Conservation (phyloP, 2,797 vertebrate species). For the Lacerta agilis region DNA sequence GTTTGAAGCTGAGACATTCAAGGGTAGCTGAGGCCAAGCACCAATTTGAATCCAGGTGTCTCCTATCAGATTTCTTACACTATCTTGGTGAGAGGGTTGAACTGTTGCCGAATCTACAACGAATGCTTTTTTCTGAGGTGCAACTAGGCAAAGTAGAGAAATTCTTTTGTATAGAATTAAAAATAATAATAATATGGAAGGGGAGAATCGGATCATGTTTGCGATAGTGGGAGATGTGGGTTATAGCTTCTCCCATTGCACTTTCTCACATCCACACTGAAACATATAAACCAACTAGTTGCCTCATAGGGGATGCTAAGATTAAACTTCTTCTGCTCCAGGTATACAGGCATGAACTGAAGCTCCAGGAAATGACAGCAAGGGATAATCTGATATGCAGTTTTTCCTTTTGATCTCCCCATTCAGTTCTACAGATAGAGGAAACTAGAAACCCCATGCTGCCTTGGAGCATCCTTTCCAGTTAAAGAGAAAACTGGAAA, state of each 20-base stretch:
- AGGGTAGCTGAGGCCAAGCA: background rate
- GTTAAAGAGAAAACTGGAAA: too few species aligned
- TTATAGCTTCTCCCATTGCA: background rate
- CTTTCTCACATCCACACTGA: background rate
- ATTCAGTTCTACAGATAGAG: too few species aligned
- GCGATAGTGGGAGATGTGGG: background rate
- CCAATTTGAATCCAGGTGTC: background rate
- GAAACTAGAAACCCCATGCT: too few species aligned
- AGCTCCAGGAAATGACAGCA: background rate
- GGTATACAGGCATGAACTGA: background rate
- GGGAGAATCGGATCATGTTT: background rate
- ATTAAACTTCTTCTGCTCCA: background rate
- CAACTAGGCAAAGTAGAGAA: background rate
- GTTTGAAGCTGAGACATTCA: background rate
- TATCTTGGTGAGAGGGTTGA: background rate
- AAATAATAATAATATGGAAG: background rate
- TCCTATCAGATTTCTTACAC: background rate
- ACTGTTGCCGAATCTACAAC: background rate
- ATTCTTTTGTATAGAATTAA: background rate
- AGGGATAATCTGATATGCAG: too few species aligned
- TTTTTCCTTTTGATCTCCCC: too few species aligned
- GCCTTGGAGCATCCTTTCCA: too few species aligned
- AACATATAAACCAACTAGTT: background rate
- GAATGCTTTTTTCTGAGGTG: background rate
- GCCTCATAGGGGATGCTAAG: background rate